Evolutionary conservation across 2,797 vertebrate species (phyloP).

Genomic region (Melanotaenia maccullochi): DNA sequence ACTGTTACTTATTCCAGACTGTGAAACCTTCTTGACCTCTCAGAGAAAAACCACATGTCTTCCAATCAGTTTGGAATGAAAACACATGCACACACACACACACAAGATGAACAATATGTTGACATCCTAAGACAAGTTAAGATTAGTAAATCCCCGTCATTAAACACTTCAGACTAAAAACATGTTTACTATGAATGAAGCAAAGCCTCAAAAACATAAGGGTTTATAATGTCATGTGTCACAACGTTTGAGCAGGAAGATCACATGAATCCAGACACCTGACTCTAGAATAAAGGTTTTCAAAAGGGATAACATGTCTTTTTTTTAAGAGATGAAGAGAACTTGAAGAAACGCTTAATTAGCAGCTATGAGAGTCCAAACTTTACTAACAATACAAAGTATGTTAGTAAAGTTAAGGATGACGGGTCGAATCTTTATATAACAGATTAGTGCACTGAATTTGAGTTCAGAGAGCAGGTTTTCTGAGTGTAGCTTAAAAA

Average conservation of each 20-base stretch:
- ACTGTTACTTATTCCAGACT: constrained; percentile 18
- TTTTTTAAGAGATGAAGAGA: constrained; percentile 11
- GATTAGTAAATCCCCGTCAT: constrained; percentile 10
- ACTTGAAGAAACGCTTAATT: not conserved
- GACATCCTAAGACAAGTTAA: constrained; percentile 7
- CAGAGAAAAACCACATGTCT: constrained; percentile 28
- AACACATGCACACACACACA: not conserved
- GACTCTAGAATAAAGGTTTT: not conserved
- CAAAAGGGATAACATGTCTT: constrained; percentile 5
- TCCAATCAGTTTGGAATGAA: constrained; percentile 17
- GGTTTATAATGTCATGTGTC: not conserved
- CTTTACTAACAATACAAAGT: not conserved
- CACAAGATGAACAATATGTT: not conserved
- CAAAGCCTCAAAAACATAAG: not conserved
- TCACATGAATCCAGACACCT: too few species aligned
- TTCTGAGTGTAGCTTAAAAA: not conserved
- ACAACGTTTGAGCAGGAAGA: not conserved
- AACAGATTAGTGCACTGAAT: not conserved
- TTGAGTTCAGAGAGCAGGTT: not conserved
- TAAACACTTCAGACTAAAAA: not conserved
- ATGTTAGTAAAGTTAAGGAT: constrained; percentile 2
- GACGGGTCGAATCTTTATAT: not conserved
- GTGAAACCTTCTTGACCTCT: constrained; percentile 19
- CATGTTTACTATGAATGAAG: not conserved
- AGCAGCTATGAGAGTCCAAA: not conserved